Conservation (phyloP, 2,797 vertebrate genomes). For the Megaceryle alcyon region DNA sequence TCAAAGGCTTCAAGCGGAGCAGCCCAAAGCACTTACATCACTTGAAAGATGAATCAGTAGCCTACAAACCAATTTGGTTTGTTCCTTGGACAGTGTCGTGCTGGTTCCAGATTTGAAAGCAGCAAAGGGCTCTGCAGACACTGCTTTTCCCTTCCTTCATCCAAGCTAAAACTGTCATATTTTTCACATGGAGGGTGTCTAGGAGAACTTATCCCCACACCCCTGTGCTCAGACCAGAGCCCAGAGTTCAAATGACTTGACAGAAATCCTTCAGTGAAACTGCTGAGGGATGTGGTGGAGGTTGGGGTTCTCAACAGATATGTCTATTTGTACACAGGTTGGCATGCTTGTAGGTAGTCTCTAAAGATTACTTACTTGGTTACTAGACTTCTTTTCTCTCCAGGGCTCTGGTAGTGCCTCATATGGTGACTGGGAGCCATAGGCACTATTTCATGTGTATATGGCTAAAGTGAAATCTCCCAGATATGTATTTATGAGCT, state of each 20-base stretch:
- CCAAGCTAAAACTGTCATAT: background rate
- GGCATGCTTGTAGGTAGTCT: background rate
- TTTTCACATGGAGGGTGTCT: background rate
- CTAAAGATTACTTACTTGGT: background rate
- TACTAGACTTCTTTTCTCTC: background rate
- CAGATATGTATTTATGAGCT: background rate
- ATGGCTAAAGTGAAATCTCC: background rate
- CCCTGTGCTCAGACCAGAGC: background rate
- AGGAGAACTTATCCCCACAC: background rate
- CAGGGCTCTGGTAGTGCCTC: background rate
- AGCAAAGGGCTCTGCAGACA: background rate
- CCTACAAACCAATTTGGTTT: background rate
- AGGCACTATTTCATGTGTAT: background rate
- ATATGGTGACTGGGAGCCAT: background rate
- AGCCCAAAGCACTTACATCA: background rate
- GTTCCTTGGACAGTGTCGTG: rapidly evolving
- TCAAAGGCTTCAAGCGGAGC: background rate
- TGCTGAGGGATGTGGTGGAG: background rate
- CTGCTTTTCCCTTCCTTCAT: background rate
- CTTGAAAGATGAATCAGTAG: background rate
- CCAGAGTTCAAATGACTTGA: too few species aligned
- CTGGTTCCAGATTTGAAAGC: background rate
- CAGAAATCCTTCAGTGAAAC: background rate
- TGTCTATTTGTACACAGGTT: background rate
- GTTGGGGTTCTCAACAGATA: background rate